Evolutionary conservation across 2,888 invertebrate genomes (phyloP).

Genomic region (Pammene fasciana): DNA sequence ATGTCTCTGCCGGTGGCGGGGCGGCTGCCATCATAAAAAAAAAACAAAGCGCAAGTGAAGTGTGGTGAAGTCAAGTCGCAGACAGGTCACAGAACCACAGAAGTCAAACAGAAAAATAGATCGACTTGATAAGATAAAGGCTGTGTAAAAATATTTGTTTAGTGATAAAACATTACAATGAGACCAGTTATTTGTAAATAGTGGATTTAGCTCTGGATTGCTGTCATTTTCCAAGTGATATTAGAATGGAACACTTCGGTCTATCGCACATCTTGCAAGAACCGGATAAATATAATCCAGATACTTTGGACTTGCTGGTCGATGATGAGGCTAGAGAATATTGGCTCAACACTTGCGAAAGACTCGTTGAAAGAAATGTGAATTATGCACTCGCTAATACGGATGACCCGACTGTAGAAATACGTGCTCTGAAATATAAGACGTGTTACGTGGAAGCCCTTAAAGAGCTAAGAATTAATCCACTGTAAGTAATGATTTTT

Average conservation of each 20-base stretch:
- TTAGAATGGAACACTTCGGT: constrained; percentile 76
- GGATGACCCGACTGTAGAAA: constrained; percentile 88
- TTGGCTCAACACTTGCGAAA: constrained; percentile 96
- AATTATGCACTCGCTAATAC: constrained; percentile 91
- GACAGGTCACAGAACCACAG: constrained; percentile 5
- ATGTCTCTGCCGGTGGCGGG: not conserved
- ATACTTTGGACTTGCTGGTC: constrained; percentile 94
- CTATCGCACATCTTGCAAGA: constrained; percentile 86
- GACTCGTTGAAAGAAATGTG: constrained; percentile 92
- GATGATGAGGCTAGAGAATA: constrained; percentile 94
- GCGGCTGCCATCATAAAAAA: not conserved
- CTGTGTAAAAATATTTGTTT: constrained; percentile 60
- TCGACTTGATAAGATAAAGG: constrained; percentile 59
- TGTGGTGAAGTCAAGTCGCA: not conserved
- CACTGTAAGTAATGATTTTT: constrained; percentile 86
- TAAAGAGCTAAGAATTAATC: constrained; percentile 89
- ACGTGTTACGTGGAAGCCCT: constrained; percentile 92
- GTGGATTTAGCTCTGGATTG: constrained; percentile 46
- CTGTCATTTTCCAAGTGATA: constrained; percentile 30
- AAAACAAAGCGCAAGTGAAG: not conserved
- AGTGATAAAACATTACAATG: constrained; percentile 69
- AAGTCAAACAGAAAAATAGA: constrained; percentile 5
- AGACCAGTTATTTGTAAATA: constrained; percentile 62
- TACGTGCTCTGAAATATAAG: constrained; percentile 91
- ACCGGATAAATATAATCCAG: constrained; percentile 92